Conservation (phyloP, 2,113 vertebrate genomes). For the Sinocyclocheilus rhinocerous region DNA sequence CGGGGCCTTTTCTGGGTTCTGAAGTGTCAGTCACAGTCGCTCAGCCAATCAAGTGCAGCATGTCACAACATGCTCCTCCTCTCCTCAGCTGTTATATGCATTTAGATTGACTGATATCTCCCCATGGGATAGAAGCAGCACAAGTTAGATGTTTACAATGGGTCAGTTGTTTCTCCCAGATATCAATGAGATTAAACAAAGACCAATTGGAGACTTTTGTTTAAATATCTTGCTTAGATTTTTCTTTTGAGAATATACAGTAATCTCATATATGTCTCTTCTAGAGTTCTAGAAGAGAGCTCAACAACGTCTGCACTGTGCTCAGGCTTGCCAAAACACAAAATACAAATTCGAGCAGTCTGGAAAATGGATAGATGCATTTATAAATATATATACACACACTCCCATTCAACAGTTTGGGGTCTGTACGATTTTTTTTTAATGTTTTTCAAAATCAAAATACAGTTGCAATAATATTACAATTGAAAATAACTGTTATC, state of each 20-base stretch:
- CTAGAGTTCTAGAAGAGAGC: too few relatives aligned
- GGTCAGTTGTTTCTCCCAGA: background rate
- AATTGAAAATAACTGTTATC: too few relatives aligned
- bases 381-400: background rate
- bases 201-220: background rate
- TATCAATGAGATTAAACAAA: background rate
- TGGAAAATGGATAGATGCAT: too few relatives aligned
- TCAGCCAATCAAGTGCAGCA: slow-evolving; percentile 44
- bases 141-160: background rate
- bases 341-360: too few relatives aligned
- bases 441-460: too few relatives aligned
- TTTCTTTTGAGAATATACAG: too few relatives aligned
- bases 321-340: too few relatives aligned
- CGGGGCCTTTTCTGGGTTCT: slow-evolving; percentile 6
- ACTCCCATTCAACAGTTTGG: background rate
- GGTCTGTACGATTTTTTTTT: too few relatives aligned
- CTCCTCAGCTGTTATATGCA: slow-evolving; percentile 6
- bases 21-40: slow-evolving; percentile 21
- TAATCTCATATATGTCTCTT: too few relatives aligned
- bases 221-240: background rate
- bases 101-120: background rate
- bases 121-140: background rate
- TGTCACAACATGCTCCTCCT: background rate
- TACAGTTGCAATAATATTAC: too few relatives aligned
- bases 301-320: too few relatives aligned